phyloP scores from a whole-genome alignment of 2,888 invertebrate species.

The Drosophila diplacantha region DNA sequence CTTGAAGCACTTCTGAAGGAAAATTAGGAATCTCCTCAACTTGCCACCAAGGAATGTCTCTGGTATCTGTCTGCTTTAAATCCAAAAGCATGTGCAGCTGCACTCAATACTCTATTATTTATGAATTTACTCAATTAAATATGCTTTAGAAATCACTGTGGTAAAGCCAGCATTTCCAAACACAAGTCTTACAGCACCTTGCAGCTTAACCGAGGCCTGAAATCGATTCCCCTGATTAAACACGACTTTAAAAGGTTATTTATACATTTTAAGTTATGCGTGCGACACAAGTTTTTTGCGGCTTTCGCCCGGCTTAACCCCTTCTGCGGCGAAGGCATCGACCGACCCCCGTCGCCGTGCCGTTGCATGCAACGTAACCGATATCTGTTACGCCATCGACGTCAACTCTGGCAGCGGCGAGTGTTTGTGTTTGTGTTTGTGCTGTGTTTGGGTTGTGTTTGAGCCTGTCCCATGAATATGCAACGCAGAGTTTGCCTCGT shows the following conservation, averaged over 20 bases:
- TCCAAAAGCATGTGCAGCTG: not conserved
- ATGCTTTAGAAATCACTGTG: not conserved
- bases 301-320: conserved; percentile 9
- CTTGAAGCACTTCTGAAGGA: not conserved
- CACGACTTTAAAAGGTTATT: conserved; percentile 13
- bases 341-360: not conserved
- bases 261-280: conserved; percentile 29
- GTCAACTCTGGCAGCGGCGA: conserved; percentile 22
- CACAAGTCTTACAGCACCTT: not conserved
- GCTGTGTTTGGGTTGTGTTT: conserved; percentile 20
- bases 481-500: conserved; percentile 35
- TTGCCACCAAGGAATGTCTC: not conserved
- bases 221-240: conserved; percentile 2
- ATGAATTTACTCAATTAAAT: conserved; percentile 4
- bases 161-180: not conserved
- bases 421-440: conserved; percentile 30
- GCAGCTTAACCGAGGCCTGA: not conserved
- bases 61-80: not conserved
- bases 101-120: not conserved
- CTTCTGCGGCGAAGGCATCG: conserved; percentile 11
- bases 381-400: conserved; percentile 42
- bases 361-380: conserved; percentile 39
- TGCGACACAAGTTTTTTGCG: conserved; percentile 23
- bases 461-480: conserved; percentile 48
- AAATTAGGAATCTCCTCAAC: not conserved